A percentile compares a stretch with the other conserved stretches of the same genome.
These are phyloP conservation scores for Thymelicus lineola DNA, from an alignment of 2,888 invertebrate species.

Conservation along the genomic window DNA sequence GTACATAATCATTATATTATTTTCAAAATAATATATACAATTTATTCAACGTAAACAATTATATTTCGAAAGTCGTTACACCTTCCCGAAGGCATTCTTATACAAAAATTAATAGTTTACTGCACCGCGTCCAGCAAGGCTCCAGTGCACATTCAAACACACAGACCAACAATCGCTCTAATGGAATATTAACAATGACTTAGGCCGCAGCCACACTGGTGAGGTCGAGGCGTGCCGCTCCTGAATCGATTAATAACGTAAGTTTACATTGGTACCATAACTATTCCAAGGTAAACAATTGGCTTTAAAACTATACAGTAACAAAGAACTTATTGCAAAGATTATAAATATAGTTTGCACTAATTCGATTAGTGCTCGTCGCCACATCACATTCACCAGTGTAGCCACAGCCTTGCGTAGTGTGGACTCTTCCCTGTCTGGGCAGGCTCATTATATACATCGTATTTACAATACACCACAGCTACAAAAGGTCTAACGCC, in stretches of 20 bases:
- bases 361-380: too few species aligned
- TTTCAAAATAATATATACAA: slow-evolving; percentile 9
- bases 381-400: too few species aligned
- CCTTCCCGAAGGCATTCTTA: slow-evolving; percentile 25
- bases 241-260: too few species aligned
- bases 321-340: too few species aligned
- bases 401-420: too few species aligned
- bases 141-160: slow-evolving; percentile 45
- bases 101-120: slow-evolving; percentile 7
- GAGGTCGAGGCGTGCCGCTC: not conserved
- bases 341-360: too few species aligned
- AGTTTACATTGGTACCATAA: not conserved
- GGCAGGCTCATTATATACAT: slow-evolving; percentile 21
- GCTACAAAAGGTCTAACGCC: slow-evolving; percentile 2
- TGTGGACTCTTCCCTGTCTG: not conserved
- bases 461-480: slow-evolving; percentile 28
- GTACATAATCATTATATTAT: slow-evolving; percentile 26
- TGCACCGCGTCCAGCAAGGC: slow-evolving; percentile 51
- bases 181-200: slow-evolving; percentile 51
- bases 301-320: too few species aligned
- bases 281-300: not conserved
- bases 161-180: slow-evolving; percentile 33
- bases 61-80: not conserved
- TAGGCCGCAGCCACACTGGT: not conserved
- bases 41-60: slow-evolving; percentile 1